phyloP scores from a whole-genome alignment of 1,140 invertebrate genomes.

The Drosophila sproati region DNA sequence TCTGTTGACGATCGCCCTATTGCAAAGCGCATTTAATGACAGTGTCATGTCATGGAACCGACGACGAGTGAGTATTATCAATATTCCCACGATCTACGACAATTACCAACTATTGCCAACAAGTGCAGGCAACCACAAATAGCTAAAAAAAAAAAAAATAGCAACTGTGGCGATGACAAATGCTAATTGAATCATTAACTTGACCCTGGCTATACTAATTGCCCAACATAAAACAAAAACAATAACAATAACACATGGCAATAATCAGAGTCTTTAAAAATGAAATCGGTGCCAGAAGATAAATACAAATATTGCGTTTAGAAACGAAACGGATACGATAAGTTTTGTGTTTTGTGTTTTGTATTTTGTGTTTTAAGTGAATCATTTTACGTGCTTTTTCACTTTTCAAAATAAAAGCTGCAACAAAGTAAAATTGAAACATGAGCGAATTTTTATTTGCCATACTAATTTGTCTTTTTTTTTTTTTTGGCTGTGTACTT shows the following conservation, averaged over 20 bases:
- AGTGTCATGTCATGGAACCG: conserved; percentile 19
- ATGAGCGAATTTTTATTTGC: conserved; percentile 17
- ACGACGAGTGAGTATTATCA: conserved; percentile 50
- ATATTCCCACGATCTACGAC: conserved; percentile 79
- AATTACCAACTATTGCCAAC: conserved; percentile 52
- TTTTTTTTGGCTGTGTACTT: neutral
- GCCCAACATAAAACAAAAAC: conserved; percentile 68
- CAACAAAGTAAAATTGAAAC: neutral
- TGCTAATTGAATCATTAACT: conserved; percentile 81
- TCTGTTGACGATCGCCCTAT: conserved; percentile 10
- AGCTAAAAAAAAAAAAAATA: neutral
- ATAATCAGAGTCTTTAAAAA: conserved; percentile 17
- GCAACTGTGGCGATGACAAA: conserved; percentile 66
- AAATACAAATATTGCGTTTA: conserved; percentile 36
- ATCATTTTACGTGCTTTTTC: conserved; percentile 48
- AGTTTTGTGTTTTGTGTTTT: neutral
- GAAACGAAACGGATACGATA: conserved; percentile 34
- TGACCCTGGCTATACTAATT: conserved; percentile 72
- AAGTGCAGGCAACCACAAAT: neutral
- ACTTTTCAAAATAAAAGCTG: conserved; percentile 47
- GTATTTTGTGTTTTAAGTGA: conserved; percentile 13
- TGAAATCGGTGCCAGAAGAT: conserved; percentile 40
- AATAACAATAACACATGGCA: conserved; percentile 33
- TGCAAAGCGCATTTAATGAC: conserved; percentile 1
- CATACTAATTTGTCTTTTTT: neutral